phyloP scores from a whole-genome alignment of 2,888 invertebrate genomes.

The Miltochrista miniata region DNA sequence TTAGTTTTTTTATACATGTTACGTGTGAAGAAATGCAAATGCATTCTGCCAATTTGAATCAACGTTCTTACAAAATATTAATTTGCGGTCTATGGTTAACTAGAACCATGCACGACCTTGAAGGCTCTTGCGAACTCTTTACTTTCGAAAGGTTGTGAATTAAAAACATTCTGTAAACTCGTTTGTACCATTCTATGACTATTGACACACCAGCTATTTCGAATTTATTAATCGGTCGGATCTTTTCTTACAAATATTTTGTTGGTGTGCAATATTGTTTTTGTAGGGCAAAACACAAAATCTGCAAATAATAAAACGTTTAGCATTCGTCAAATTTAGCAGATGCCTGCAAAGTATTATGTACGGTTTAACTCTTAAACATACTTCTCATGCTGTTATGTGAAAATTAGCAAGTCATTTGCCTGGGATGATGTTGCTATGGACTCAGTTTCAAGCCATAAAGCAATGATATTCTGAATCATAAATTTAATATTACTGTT shows the following conservation, averaged over 20 bases:
- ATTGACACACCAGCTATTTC: conserved; percentile 26
- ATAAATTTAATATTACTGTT: not conserved
- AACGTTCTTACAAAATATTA: conserved; percentile 25
- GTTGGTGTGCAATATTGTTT: conserved; percentile 19
- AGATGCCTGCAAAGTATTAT: conserved; percentile 58
- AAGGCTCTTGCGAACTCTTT: conserved; percentile 26
- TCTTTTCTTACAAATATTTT: conserved; percentile 17
- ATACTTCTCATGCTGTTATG: conserved; percentile 59
- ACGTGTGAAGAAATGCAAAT: conserved; percentile 20
- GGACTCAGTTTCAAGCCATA: conserved; percentile 11
- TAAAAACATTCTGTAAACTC: conserved; percentile 23
- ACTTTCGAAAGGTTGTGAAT: conserved; percentile 18
- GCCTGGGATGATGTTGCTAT: conserved; percentile 17
- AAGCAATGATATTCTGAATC: conserved; percentile 6
- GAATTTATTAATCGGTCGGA: conserved; percentile 16
- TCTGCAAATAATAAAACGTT: conserved; percentile 54
- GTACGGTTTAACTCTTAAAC: conserved; percentile 65
- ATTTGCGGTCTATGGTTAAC: conserved; percentile 26
- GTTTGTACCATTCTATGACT: conserved; percentile 9
- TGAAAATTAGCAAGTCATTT: conserved; percentile 48
- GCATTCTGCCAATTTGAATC: conserved; percentile 10
- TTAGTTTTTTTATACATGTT: not conserved
- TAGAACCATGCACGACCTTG: conserved; percentile 33
- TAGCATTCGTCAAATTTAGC: conserved; percentile 64
- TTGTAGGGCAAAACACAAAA: conserved; percentile 39